These are phyloP conservation scores for Lophotis ruficrista DNA, from an alignment of 2,113 vertebrate species.

Conservation along the genomic window DNA sequence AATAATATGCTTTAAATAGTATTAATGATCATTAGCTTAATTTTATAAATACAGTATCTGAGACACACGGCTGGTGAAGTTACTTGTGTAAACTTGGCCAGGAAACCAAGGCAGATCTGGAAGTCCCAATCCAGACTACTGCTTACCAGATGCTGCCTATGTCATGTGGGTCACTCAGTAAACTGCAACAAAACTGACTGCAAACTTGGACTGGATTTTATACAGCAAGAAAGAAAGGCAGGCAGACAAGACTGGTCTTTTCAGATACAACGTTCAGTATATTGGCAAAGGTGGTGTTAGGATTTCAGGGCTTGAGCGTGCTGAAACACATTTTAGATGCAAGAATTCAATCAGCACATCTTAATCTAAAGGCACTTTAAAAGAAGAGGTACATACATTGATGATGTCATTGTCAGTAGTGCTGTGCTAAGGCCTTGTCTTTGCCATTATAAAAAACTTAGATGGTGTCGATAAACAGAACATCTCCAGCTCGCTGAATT, in stretches of 20 bases:
- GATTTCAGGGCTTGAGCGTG: constrained; percentile 31
- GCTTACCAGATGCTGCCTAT: neutral
- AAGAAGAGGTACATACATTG: neutral
- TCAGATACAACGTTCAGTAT: neutral
- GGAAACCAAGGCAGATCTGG: neutral
- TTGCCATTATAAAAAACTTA: neutral
- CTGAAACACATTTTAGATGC: constrained; percentile 38
- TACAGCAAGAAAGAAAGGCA: neutral
- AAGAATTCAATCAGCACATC: constrained; percentile 58
- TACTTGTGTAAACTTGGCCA: neutral
- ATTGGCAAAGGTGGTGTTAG: constrained; percentile 1
- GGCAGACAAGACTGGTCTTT: neutral
- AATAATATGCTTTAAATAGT: neutral
- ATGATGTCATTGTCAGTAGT: constrained; percentile 24
- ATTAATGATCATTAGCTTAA: neutral
- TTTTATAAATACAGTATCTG: neutral
- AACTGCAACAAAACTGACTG: neutral
- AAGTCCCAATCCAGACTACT: neutral
- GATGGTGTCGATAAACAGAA: constrained; percentile 29
- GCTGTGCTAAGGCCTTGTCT: neutral
- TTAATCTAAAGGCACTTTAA: constrained; percentile 22
- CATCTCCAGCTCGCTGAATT: constrained; percentile 2
- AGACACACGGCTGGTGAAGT: neutral
- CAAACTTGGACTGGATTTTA: neutral
- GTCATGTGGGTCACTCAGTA: neutral